A percentile compares a stretch with the other conserved stretches of the same genome.
phyloP scores from a whole-genome alignment of 2,888 invertebrate species.

The Trissoscelio sp. region DNA sequence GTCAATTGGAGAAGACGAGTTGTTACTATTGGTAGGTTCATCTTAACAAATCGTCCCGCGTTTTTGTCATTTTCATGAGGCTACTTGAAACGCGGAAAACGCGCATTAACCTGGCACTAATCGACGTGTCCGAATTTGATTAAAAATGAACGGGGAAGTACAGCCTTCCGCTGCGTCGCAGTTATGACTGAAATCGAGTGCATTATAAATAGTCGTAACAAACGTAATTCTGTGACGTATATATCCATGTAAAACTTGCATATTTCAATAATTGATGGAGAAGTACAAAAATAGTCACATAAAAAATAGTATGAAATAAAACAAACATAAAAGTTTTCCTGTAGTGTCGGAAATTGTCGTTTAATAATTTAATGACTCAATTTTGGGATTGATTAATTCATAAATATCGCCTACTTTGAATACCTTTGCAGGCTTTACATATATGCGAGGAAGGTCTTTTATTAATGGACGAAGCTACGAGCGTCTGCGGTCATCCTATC shows the following conservation, averaged over 20 bases:
- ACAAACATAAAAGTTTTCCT: too few relatives aligned
- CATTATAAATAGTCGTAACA: neutral
- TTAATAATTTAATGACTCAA: constrained; percentile 18
- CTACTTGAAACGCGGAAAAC: neutral
- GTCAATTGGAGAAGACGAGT: constrained; percentile 95
- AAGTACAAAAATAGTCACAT: neutral
- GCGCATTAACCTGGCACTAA: neutral
- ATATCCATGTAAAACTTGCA: neutral
- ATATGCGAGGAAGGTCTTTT: constrained; percentile 96
- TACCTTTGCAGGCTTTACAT: constrained; percentile 87
- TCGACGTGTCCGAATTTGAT: neutral
- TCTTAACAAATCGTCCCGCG: constrained; percentile 10
- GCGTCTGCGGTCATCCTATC: constrained; percentile 91
- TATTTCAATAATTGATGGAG: constrained; percentile 10
- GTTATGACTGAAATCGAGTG: neutral
- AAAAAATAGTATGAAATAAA: too few relatives aligned
- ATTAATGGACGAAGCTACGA: constrained; percentile 94
- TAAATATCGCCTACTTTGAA: constrained; percentile 20
- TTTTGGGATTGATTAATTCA: constrained; percentile 43
- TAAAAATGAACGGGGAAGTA: neutral
- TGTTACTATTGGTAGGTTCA: constrained; percentile 90
- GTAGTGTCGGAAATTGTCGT: too few relatives aligned
- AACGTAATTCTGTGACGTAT: constrained; percentile 27
- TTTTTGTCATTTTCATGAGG: neutral
- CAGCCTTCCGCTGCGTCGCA: too few relatives aligned